Base-by-base conservation (phyloP, 2,888 invertebrate species). In the Acanthosepion esculentum region DNA sequence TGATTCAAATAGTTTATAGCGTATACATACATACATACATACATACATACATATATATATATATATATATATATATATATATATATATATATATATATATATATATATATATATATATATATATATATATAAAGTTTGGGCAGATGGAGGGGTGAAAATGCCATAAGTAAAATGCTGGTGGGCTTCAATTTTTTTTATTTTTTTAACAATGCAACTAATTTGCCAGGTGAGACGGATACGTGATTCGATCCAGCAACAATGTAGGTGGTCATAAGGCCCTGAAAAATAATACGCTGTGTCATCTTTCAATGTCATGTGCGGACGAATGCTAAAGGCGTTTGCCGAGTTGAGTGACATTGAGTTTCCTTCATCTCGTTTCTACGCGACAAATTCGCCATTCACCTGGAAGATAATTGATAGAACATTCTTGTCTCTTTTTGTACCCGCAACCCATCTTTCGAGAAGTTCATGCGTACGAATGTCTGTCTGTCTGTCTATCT, bases 71-170 rank as follows among this genome's bases (percentile, higher is more conserved):
- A 59, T 59, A 59, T 59, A 59, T 59, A 59, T 59, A 59, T 59
- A 59, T 59, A 59, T 64, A 23, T 64, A 26, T 64, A 64, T 64
- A 23, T 23, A 78, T 78, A 78, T 78, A n/a, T n/a, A 78, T 78
- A 78, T 78, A n/a, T n/a, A 15, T n/a, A 78, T 78, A 78, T 78
- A 78, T 78, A 78, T 78, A 78, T 78, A 78, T 78, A 78, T 78
- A 78, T 78, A 33, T n/a, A n/a, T 15, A 78, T n/a, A 41, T 1
- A 41, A 41, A 41, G 41, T 12, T 78, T 7, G 3, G 10, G 41
- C 41, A 41, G 6, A 1, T 29, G 12, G 29, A 23, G 12, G 29
- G 29, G 0, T n/a, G 29, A 29, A n/a, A 78, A 78, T 6, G 78
- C 78, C n/a, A 26, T 78, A 29, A 33, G 78, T 78, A 78, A 78